These are phyloP conservation scores for Pithys albifrons DNA, from an alignment of 2,113 vertebrate genomes.

Conservation along the genomic window DNA sequence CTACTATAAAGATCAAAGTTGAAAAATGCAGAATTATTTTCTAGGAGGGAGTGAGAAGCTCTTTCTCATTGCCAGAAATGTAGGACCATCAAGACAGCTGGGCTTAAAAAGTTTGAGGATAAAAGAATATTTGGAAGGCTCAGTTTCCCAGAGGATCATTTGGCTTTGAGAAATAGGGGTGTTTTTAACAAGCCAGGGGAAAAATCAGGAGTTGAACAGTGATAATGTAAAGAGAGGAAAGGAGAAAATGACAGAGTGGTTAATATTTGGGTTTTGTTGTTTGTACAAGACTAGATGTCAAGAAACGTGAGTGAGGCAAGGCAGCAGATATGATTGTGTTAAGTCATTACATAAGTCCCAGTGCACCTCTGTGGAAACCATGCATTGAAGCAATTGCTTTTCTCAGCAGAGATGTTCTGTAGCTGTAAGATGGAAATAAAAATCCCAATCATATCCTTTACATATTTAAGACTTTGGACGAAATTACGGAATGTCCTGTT, in stretches of 20 bases:
- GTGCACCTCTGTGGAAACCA: background rate
- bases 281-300: background rate
- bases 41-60: background rate
- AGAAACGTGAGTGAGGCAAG: background rate
- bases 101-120: background rate
- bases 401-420: background rate
- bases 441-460: background rate
- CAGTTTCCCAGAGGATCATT: background rate
- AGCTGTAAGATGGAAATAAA: background rate
- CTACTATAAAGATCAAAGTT: background rate
- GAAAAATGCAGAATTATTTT: background rate
- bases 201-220: background rate
- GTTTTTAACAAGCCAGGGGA: background rate
- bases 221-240: background rate
- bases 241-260: background rate
- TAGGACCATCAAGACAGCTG: background rate
- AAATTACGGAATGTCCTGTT: background rate
- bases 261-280: background rate
- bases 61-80: background rate
- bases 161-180: background rate
- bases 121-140: background rate
- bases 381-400: background rate
- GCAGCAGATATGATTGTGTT: background rate
- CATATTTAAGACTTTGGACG: background rate
- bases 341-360: accelerated